Percentiles rank a stretch among this genome's conserved stretches.
These are phyloP conservation scores for Eupithecia abbreviata DNA, from an alignment of 2,888 invertebrate species.

Conservation along the genomic window DNA sequence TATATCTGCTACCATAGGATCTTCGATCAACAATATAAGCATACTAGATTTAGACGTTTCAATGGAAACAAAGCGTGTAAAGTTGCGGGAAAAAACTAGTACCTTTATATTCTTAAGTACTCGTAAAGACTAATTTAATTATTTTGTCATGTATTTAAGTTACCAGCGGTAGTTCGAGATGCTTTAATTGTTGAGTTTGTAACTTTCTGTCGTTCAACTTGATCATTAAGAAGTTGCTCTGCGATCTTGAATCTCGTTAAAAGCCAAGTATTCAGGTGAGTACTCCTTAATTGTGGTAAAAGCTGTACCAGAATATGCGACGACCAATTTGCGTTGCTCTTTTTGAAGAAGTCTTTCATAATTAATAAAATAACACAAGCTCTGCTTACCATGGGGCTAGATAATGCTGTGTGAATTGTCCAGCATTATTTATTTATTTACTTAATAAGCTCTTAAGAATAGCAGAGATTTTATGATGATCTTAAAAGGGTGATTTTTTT, in stretches of 20 bases:
- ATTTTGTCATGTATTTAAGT: slow-evolving; percentile 36
- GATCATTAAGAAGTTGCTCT: slow-evolving; percentile 54
- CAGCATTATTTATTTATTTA: no score
- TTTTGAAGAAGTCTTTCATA: not conserved
- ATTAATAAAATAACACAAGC: no score
- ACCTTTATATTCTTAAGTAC: not conserved
- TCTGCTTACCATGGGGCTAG: no score
- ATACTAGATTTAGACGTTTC: no score
- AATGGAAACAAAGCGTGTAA: no score
- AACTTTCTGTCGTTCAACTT: slow-evolving; percentile 51
- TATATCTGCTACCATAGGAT: no score
- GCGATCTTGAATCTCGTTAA: slow-evolving; percentile 28
- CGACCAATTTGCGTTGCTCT: not conserved
- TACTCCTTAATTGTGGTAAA: slow-evolving; percentile 16
- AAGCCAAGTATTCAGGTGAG: slow-evolving; percentile 14
- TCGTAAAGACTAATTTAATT: not conserved
- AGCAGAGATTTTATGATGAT: not conserved
- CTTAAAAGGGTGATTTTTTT: not conserved
- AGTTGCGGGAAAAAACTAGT: no score
- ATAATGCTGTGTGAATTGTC: no score
- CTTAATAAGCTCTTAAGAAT: not conserved
- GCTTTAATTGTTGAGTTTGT: slow-evolving; percentile 49
- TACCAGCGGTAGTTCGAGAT: slow-evolving; percentile 44
- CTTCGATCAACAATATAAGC: no score
- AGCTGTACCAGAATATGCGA: slow-evolving; percentile 4